Base-by-base conservation (phyloP, 2,888 invertebrate species). In the Diadromus collaris region DNA sequence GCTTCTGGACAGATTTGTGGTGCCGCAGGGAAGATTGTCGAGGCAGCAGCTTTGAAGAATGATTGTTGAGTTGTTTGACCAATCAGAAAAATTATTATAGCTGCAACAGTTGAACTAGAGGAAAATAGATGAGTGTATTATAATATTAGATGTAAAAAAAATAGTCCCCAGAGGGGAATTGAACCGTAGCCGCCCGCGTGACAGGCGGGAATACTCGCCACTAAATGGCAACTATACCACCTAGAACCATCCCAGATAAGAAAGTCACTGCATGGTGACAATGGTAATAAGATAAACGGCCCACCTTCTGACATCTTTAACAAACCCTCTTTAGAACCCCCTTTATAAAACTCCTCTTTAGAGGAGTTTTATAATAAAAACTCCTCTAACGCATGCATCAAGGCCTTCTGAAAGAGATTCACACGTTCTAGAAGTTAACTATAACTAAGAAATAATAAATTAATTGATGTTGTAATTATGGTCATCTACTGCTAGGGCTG, bases 51-150 rank as follows among this genome's bases (percentile, higher is more conserved):
- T 84, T 46, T 75, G 46, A 13, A 83, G 83, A 13, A 83, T 70
- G 9, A 27, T 56, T 48, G 51, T 29, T 24, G 63, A 13, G 13
- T 54, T 41, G 7, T 72, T 64, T 29, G 48, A 74, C 85, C 85
- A 85, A 51, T 85, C 83, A 2, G n/a, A 41, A 27, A 29, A 58
- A 54, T 76, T 27, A 10, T 82, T 16, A 27, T 74, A 68, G 7
- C 85, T 85, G 56, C 85, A 85, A 67, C 85, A 85, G 9, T 60
- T 64, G 24, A 85, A 61, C 85, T 85, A 56, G 32, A 82, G 79
- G 34, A 44, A 48, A 34, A 64, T 54, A 27, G 44, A 46, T 16
- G 6, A 60, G 44, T 29, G 13, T 44, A 32, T 6, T 7, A 2
- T 1, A 44, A 9, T 16, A 19, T 38, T 4, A 44, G 27, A 16